Evolutionary conservation across 2,888 invertebrate species (phyloP).

Genomic region (Pheosia gnoma): DNA sequence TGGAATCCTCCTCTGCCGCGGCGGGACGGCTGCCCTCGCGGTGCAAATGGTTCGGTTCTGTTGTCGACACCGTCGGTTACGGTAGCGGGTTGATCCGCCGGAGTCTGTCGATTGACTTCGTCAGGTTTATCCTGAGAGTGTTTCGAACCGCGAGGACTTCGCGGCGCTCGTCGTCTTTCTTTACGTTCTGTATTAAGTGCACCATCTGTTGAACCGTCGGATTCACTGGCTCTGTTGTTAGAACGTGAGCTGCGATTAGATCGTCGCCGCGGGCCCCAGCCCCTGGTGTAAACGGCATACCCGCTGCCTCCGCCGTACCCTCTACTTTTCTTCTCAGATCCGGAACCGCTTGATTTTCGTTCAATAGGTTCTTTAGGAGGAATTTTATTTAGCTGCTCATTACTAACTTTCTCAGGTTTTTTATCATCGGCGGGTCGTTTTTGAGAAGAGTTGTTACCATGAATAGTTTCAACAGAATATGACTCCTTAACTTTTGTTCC

Average conservation of each 20-base stretch:
- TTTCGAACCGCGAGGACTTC: conserved; percentile 83
- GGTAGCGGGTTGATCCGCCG: conserved; percentile 49
- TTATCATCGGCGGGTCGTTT: conserved; percentile 66
- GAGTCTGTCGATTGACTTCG: conserved; percentile 60
- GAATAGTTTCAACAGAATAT: conserved; percentile 57
- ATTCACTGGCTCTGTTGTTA: conserved; percentile 86
- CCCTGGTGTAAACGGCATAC: conserved; percentile 76
- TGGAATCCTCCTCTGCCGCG: conserved; percentile 89
- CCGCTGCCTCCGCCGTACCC: conserved; percentile 71
- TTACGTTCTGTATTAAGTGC: conserved; percentile 81
- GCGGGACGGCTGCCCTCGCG: conserved; percentile 94
- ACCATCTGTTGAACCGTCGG: conserved; percentile 90
- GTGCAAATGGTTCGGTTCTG: conserved; percentile 89
- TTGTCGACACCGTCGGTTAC: conserved; percentile 68
- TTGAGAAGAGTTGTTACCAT: conserved; percentile 49
- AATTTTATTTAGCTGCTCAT: conserved; percentile 73
- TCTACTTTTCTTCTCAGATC: conserved; percentile 80
- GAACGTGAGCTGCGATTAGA: conserved; percentile 77
- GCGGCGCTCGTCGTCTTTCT: conserved; percentile 82
- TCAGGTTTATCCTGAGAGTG: conserved; percentile 84
- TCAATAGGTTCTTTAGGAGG: conserved; percentile 78
- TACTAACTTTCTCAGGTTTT: conserved; percentile 62
- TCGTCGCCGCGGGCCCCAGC: conserved; percentile 78
- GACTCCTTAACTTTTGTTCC: conserved; percentile 56
- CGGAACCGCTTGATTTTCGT: conserved; percentile 75